A percentile compares a stretch with the other conserved stretches of the same genome.
Conservation (phyloP, 2,113 vertebrate genomes). For the Scomber scombrus region DNA sequence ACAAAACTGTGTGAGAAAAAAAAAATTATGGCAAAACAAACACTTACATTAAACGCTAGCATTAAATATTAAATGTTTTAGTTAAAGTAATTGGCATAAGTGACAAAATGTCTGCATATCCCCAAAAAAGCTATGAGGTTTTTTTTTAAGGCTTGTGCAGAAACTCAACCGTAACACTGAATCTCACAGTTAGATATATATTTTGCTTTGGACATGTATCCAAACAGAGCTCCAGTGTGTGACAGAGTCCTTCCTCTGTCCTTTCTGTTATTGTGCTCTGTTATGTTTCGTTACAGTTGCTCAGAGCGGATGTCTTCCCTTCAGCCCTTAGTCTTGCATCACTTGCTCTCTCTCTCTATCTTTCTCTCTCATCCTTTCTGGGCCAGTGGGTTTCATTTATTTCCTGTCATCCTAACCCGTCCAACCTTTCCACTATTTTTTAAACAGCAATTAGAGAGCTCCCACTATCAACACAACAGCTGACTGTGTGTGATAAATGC, state of each 20-base stretch:
- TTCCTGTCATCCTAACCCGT: constrained; percentile 58
- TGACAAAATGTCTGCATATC: not conserved
- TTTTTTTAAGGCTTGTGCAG: not conserved
- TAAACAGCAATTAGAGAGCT: constrained; percentile 70
- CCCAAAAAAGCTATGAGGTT: not conserved
- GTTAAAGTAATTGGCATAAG: no score
- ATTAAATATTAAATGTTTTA: no score
- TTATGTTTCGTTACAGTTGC: constrained; percentile 62
- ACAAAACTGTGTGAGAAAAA: not conserved
- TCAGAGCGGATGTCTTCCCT: constrained; percentile 53
- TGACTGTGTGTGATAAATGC: constrained; percentile 63
- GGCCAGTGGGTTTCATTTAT: constrained; percentile 67
- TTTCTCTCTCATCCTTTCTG: constrained; percentile 49
- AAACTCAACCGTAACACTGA: not conserved
- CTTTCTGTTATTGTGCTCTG: constrained; percentile 48
- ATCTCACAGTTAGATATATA: constrained; percentile 15
- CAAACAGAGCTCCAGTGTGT: constrained; percentile 23
- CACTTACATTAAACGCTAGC: no score
- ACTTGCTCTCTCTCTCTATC: constrained; percentile 42
- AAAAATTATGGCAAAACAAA: not conserved
- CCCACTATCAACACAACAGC: constrained; percentile 48
- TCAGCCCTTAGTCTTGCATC: constrained; percentile 67
- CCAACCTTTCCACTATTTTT: constrained; percentile 40
- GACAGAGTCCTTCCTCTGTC: constrained; percentile 61
- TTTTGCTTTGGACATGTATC: constrained; percentile 20